Conservation (phyloP, 2,888 invertebrate species). For the Cosmia pyralina region DNA sequence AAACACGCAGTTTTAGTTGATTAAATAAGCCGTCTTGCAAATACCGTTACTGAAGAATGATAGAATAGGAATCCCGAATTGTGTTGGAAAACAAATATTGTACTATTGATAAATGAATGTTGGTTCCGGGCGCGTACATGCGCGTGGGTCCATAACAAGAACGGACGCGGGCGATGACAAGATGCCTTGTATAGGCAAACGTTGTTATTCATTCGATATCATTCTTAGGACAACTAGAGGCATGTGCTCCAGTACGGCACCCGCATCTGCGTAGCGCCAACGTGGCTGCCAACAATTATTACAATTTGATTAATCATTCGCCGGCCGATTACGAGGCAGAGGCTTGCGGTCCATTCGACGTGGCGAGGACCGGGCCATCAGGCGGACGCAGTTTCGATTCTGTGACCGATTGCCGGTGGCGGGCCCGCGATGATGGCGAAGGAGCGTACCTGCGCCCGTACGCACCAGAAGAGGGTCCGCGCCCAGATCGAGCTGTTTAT, state of each 20-base stretch:
- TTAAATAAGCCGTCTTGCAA: constrained; percentile 44
- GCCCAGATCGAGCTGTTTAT: constrained; percentile 86
- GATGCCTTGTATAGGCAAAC: constrained; percentile 57
- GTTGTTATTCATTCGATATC: constrained; percentile 80
- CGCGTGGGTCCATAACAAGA: constrained; percentile 73
- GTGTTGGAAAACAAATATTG: constrained; percentile 16
- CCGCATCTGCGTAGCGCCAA: constrained; percentile 87
- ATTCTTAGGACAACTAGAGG: constrained; percentile 90
- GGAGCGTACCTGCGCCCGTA: constrained; percentile 86
- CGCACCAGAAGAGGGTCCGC: constrained; percentile 86
- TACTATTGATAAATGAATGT: constrained; percentile 11
- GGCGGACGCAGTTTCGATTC: constrained; percentile 88
- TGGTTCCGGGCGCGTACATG: constrained; percentile 84
- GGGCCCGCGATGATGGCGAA: constrained; percentile 88
- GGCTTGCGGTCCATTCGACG: constrained; percentile 78
- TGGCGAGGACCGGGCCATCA: constrained; percentile 77
- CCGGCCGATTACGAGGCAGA: constrained; percentile 85
- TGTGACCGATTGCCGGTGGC: constrained; percentile 87
- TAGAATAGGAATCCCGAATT: constrained; percentile 31
- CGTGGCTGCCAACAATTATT: constrained; percentile 89
- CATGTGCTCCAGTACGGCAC: constrained; percentile 87
- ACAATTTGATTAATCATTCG: constrained; percentile 90
- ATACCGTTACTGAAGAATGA: constrained; percentile 4
- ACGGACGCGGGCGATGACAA: constrained; percentile 66
- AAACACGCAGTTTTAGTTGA: constrained; percentile 52